A percentile compares a stretch with the other conserved stretches of the same genome.
phyloP scores from a whole-genome alignment of 2,113 vertebrate genomes.

The Emydura subglobosa region DNA sequence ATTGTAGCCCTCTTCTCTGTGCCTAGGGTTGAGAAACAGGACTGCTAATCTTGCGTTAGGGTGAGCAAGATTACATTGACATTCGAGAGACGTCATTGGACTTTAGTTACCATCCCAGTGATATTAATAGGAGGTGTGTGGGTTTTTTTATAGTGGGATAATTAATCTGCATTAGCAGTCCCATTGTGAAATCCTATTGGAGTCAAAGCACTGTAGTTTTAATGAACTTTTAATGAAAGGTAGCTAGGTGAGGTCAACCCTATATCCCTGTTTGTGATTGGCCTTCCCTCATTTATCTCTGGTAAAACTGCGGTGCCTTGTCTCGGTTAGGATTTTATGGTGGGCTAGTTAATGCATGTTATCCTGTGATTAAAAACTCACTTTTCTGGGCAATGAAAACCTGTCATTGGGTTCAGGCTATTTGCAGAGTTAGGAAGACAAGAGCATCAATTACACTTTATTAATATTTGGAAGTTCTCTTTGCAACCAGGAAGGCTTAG shows the following conservation, averaged over 20 bases:
- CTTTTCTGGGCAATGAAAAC: not conserved
- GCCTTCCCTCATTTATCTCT: not conserved
- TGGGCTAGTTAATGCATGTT: not conserved
- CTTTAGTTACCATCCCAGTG: not conserved
- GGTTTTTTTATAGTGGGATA: not conserved
- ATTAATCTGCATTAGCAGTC: not conserved
- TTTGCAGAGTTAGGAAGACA: not conserved
- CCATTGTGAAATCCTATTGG: not conserved
- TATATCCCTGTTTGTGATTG: not conserved
- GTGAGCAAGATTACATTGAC: not conserved
- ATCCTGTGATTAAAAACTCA: not conserved
- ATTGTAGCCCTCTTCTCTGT: not conserved
- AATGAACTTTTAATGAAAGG: no score
- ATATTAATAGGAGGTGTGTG: not conserved
- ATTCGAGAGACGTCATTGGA: not conserved
- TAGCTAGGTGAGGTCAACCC: not conserved
- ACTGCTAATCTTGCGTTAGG: not conserved
- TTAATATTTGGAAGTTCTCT: not conserved
- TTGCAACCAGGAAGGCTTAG: not conserved
- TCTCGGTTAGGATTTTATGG: not conserved
- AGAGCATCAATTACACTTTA: not conserved
- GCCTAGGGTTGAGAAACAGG: not conserved
- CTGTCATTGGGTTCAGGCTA: not conserved
- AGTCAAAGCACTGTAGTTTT: no score
- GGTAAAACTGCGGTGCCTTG: not conserved